Conservation (phyloP, 2,797 vertebrate species). For the Loriculus beryllinus region DNA sequence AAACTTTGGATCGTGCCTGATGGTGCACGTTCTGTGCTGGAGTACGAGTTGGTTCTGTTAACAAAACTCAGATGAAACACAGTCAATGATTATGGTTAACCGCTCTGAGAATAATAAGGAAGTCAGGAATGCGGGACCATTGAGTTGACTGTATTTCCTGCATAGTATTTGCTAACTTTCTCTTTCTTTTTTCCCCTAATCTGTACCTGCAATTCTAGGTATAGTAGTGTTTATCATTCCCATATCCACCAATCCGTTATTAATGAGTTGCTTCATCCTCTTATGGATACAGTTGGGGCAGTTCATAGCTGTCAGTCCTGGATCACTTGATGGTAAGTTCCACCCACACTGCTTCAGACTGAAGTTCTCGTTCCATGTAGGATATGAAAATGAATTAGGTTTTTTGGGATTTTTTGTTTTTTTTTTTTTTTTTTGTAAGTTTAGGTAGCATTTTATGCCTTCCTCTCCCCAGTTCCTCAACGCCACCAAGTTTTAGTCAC, state of each 20-base stretch:
- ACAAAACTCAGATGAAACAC: background rate
- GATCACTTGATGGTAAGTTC: conserved; percentile 70
- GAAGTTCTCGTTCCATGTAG: conserved; percentile 62
- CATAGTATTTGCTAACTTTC: conserved; percentile 63
- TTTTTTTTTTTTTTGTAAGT: background rate
- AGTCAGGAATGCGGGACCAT: conserved; percentile 12
- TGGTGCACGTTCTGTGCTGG: background rate
- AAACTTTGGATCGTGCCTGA: background rate
- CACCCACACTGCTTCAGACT: conserved; percentile 61
- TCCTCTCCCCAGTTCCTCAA: background rate
- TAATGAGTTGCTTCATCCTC: conserved; percentile 69
- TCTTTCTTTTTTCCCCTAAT: conserved; percentile 62
- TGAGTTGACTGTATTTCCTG: conserved; percentile 42
- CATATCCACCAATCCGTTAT: conserved; percentile 72
- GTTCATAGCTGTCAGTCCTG: conserved; percentile 70
- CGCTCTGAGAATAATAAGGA: background rate
- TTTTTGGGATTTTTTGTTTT: background rate
- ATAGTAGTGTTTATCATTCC: conserved; percentile 71
- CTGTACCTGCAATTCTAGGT: conserved; percentile 68
- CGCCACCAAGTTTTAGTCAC: background rate
- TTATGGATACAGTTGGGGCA: conserved; percentile 70
- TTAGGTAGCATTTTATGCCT: background rate
- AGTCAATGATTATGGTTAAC: background rate
- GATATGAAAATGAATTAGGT: conserved; percentile 29
- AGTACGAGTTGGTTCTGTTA: background rate